Evolutionary conservation across 2,113 vertebrate genomes (phyloP).

Genomic region (Saguinus imperator): DNA sequence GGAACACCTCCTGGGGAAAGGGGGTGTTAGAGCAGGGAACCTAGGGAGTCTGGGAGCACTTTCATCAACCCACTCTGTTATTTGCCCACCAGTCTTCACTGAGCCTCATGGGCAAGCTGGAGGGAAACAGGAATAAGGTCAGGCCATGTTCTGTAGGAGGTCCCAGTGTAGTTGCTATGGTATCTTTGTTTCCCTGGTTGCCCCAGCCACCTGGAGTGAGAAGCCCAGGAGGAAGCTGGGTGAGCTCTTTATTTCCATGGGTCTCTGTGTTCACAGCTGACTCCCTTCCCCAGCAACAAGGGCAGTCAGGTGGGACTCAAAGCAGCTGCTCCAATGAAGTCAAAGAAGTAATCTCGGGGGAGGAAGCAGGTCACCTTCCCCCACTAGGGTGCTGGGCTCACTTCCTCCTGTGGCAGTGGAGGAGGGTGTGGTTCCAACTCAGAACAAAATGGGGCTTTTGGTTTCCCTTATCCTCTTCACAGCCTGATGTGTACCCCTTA

Average conservation of each 20-base stretch:
- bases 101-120: not conserved
- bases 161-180: not conserved
- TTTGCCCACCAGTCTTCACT: not conserved
- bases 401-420: slow-evolving; percentile 57
- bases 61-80: not conserved
- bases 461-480: slow-evolving; percentile 54
- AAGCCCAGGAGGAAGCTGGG: not conserved
- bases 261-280: slow-evolving; percentile 16
- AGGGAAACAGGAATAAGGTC: not conserved
- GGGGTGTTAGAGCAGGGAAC: not conserved
- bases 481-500: not conserved
- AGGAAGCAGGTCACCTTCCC: slow-evolving; percentile 11
- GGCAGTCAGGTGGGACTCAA: slow-evolving; percentile 7
- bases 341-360: slow-evolving; percentile 17
- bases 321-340: slow-evolving; percentile 19
- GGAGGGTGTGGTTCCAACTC: slow-evolving; percentile 33
- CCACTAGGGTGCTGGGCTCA: slow-evolving; percentile 28
- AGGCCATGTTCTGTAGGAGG: not conserved
- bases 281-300: not conserved
- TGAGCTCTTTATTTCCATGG: slow-evolving; percentile 23
- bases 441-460: slow-evolving; percentile 58
- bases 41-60: not conserved
- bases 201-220: not conserved
- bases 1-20: not conserved
- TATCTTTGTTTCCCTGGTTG: slow-evolving; percentile 18